Percentiles rank a stretch among this genome's conserved stretches.
phyloP scores from a whole-genome alignment of 2,888 invertebrate species.

The Bunonema sp. region DNA sequence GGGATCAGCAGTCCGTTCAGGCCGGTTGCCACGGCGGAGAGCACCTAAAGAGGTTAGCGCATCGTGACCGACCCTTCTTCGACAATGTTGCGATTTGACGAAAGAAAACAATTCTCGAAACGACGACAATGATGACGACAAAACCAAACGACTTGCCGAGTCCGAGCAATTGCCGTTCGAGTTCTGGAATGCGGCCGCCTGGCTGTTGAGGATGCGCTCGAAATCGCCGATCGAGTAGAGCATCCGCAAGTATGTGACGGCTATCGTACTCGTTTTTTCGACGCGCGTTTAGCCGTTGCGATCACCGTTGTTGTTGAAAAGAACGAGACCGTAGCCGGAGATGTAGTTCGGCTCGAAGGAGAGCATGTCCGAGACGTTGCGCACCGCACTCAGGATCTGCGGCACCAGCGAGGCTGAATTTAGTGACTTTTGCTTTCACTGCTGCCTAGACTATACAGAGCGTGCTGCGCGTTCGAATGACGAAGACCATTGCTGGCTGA shows the following conservation, averaged over 20 bases:
- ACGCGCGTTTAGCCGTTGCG: neutral
- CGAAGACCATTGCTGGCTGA: conserved; percentile 20
- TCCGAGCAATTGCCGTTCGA: neutral
- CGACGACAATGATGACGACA: conserved; percentile 6
- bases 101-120: neutral
- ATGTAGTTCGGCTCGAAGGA: conserved; percentile 18
- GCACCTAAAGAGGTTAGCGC: conserved; percentile 9
- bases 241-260: too few species aligned
- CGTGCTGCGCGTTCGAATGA: conserved; percentile 13
- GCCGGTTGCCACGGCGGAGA: conserved; percentile 6
- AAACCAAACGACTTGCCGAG: conserved; percentile 7
- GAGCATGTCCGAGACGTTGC: conserved; percentile 3
- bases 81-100: neutral
- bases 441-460: neutral
- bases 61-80: too few species aligned
- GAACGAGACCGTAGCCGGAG: conserved; percentile 16
- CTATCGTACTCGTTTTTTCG: too few species aligned
- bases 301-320: conserved; percentile 23
- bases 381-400: conserved; percentile 4
- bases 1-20: neutral
- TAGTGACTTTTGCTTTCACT: neutral
- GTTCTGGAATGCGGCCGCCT: too few species aligned
- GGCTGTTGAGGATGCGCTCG: too few species aligned
- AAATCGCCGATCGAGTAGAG: too few species aligned
- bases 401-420: neutral